Base-by-base conservation (phyloP, 1,140 invertebrate genomes). In the Drosophila miranda region DNA sequence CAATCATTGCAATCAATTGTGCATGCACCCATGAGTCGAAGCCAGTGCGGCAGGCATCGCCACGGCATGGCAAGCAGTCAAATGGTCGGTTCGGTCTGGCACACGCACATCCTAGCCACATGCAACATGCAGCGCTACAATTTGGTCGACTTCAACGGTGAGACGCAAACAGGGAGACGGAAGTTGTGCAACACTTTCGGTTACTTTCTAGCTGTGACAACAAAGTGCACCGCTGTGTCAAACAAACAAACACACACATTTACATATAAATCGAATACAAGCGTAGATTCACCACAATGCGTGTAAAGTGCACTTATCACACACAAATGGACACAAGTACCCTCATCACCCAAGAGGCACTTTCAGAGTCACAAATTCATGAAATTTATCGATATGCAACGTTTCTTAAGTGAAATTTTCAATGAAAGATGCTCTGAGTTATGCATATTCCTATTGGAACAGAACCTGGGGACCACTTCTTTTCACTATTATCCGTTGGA, bases 1-100 rank as follows among this genome's bases (percentile, higher is more conserved):
- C 81, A 77, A 84, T 84, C 81, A 84, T 69, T 83, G 77, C 80
- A 84, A 84, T 86, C 81, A 87, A 84, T 81, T 86, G 82, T 81
- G 82, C 69, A 78, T 81, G 69, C 77, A 81, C 43, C 59, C 55
- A 54, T 54, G 66, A 41, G 45, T 26, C 43, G 30, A 28, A 46
- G 21, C 23, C 42, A 63, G 19, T 19, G 19, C 19, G 19, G 19
- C 19, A 46, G 21, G 38, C 42, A 63, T 28, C 19, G 48, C 41
- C 8, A 4, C 23, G 30, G 45, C 44, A 45, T 30, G 42, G n/a
- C 45, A 50, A 49, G 52, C 62, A 48, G 48, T 51, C 48, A 61
- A 70, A 75, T 70, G 60, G 54, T 49, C 41, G 53, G 42, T 28
- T 50, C 42, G 51, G 70, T 57, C 56, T 59, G 21, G 51, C 79